These are phyloP conservation scores for Heterochromis multidens DNA, from an alignment of 2,113 vertebrate genomes.

Conservation along the genomic window DNA sequence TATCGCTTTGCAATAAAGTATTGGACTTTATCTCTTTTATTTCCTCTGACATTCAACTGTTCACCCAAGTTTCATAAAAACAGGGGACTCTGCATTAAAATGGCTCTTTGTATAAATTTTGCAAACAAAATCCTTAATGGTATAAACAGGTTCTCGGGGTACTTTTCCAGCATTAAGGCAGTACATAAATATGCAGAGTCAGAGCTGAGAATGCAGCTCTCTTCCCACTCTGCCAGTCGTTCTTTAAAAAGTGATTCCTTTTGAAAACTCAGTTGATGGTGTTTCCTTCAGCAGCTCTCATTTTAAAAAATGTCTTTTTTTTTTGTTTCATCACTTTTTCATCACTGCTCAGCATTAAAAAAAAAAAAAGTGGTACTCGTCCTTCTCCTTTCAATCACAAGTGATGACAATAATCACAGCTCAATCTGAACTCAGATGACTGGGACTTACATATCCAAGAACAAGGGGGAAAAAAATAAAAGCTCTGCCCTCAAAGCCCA, in stretches of 20 bases:
- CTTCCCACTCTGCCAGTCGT: not conserved
- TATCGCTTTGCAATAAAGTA: not conserved
- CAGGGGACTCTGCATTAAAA: not conserved
- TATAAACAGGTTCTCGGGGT: not conserved
- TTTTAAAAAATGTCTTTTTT: not conserved
- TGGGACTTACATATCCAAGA: not conserved
- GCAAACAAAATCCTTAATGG: not conserved
- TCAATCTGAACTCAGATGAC: not conserved
- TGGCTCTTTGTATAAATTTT: not conserved
- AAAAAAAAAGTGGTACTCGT: not conserved
- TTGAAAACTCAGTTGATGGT: not conserved
- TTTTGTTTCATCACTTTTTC: slow-evolving; percentile 30
- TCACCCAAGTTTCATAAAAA: not conserved
- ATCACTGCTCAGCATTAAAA: slow-evolving; percentile 1
- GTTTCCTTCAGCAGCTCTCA: not conserved
- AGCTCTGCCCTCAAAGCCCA: not conserved
- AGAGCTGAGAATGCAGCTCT: not conserved
- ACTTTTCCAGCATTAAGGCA: not conserved
- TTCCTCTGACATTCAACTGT: not conserved
- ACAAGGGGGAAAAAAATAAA: not conserved
- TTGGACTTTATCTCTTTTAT: not conserved
- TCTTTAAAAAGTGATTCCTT: not conserved
- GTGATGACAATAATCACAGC: not conserved
- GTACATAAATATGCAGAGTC: slow-evolving; percentile 2
- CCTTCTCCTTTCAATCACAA: slow-evolving; percentile 2